Evolutionary conservation across 2,797 vertebrate species (phyloP).

Genomic region (Sebastes hopkinsi): DNA sequence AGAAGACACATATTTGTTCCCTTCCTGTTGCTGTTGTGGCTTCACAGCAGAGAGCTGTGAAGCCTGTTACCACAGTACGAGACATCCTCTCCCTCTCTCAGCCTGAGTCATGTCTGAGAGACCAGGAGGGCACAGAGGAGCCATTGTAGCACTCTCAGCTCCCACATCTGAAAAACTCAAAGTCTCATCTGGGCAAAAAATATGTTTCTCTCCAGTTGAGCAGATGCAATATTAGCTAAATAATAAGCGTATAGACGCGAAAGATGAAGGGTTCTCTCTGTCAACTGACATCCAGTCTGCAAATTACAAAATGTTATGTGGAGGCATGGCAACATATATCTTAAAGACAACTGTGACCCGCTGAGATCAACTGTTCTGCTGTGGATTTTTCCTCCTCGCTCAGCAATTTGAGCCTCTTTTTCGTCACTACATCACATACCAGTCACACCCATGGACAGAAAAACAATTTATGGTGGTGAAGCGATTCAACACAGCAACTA

Average conservation of each 20-base stretch:
- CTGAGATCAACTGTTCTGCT: slow-evolving; percentile 6
- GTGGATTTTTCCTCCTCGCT: slow-evolving; percentile 30
- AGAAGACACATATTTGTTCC: slow-evolving; percentile 1
- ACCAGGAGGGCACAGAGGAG: slow-evolving; percentile 61
- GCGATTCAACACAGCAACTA: slow-evolving; percentile 17
- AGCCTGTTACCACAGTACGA: slow-evolving; percentile 26
- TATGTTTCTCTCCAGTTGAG: slow-evolving; percentile 17
- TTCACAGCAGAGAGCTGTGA: slow-evolving; percentile 28
- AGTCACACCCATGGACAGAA: slow-evolving; percentile 35
- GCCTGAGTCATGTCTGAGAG: slow-evolving; percentile 74
- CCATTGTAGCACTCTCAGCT: slow-evolving; percentile 58
- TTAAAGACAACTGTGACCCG: slow-evolving; percentile 1
- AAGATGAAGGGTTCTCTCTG: not conserved
- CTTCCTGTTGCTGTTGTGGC: slow-evolving; percentile 34
- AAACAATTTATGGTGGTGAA: slow-evolving; percentile 10
- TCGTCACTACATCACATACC: slow-evolving; percentile 26
- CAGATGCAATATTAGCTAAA: not conserved
- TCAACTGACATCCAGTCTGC: not conserved
- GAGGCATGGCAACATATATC: not conserved
- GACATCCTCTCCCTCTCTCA: slow-evolving; percentile 55
- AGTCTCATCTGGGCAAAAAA: slow-evolving; percentile 46
- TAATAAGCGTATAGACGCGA: not conserved
- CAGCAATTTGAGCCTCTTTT: slow-evolving; percentile 28
- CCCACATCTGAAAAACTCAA: slow-evolving; percentile 48
- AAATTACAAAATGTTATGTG: not conserved